A percentile compares a stretch with the other conserved stretches of the same genome.
Evolutionary conservation across 2,113 vertebrate genomes (phyloP).

Genomic region (Periophthalmus modestus): DNA sequence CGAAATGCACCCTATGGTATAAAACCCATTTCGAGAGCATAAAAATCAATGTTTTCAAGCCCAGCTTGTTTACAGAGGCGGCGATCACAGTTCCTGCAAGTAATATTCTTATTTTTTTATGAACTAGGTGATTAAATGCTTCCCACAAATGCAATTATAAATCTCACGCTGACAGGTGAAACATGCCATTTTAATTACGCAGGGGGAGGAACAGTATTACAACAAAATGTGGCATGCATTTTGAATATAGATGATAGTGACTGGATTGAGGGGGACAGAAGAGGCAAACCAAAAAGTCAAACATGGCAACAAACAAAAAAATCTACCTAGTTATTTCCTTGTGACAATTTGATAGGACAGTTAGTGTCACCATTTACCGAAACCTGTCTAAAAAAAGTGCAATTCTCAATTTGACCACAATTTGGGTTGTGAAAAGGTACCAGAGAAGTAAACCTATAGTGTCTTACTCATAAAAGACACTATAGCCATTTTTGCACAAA

Average conservation of each 20-base stretch:
- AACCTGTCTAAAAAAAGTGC: too few relatives aligned
- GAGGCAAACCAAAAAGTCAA: too few relatives aligned
- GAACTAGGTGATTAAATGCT: background rate
- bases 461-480: too few relatives aligned
- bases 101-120: background rate
- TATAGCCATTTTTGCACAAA: too few relatives aligned
- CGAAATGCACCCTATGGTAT: constrained; percentile 7
- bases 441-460: too few relatives aligned
- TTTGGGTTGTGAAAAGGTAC: too few relatives aligned
- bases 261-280: too few relatives aligned
- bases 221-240: background rate
- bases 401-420: too few relatives aligned
- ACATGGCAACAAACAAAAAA: too few relatives aligned
- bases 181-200: background rate
- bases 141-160: background rate
- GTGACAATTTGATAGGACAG: too few relatives aligned
- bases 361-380: too few relatives aligned
- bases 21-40: background rate
- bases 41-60: constrained; percentile 37
- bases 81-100: background rate
- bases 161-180: background rate
- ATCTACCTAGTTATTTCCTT: too few relatives aligned
- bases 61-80: constrained; percentile 21
- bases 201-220: background rate
- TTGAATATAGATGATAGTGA: background rate